Percentiles rank a stretch among this genome's conserved stretches.
Conservation (phyloP, 2,113 vertebrate genomes). For the Suricata suricatta region DNA sequence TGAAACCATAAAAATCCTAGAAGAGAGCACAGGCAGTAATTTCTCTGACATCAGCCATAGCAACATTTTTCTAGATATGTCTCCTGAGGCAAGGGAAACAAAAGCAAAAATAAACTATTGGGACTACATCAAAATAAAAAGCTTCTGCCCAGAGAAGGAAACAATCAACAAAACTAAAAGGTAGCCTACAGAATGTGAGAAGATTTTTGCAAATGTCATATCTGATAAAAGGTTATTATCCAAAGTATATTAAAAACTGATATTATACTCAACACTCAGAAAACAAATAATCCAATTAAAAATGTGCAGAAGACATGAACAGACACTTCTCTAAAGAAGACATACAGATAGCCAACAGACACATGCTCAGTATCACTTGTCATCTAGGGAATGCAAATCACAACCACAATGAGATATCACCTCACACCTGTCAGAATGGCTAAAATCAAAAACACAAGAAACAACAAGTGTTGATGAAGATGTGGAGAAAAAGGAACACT, state of each 20-base stretch:
- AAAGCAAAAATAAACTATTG: neutral
- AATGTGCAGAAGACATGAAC: neutral
- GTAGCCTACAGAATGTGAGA: neutral
- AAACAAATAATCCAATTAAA: neutral
- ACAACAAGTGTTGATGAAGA: neutral
- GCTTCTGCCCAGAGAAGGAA: neutral
- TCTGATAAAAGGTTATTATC: neutral
- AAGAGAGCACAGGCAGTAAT: neutral
- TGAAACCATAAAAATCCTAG: neutral
- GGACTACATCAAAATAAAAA: neutral
- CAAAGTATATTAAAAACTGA: neutral
- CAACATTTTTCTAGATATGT: neutral
- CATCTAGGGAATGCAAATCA: neutral
- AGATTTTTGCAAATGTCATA: neutral
- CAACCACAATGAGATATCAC: neutral
- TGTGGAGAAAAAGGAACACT: neutral
- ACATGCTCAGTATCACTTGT: neutral
- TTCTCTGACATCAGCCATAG: neutral
- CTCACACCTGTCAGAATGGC: neutral
- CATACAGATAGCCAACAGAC: neutral
- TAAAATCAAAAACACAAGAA: neutral
- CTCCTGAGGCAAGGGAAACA: neutral
- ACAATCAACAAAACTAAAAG: neutral
- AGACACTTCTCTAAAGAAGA: neutral
- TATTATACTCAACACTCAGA: neutral